These are phyloP conservation scores for Parotocinclus haroldoi DNA, from an alignment of 2,797 vertebrate genomes.

Conservation along the genomic window DNA sequence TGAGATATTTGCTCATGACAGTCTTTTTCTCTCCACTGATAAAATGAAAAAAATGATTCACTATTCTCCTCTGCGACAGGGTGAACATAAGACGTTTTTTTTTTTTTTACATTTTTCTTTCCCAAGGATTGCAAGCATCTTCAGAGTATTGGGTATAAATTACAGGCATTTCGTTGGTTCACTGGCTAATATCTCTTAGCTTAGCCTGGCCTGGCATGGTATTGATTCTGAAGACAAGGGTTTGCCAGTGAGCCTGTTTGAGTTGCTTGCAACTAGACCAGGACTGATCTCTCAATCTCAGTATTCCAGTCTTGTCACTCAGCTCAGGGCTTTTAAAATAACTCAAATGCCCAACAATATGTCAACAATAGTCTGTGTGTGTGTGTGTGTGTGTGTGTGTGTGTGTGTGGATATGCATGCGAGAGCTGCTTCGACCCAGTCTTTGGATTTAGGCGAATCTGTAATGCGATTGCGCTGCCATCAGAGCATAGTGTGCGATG, in stretches of 20 bases:
- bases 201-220: constrained; percentile 5
- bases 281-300: neutral
- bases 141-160: constrained; percentile 16
- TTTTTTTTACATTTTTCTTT: neutral
- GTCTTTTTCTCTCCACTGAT: constrained; percentile 20
- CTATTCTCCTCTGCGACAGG: constrained; percentile 18
- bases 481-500: constrained; percentile 46
- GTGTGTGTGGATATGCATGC: neutral
- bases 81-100: constrained; percentile 5
- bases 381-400: neutral
- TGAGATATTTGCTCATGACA: constrained; percentile 25
- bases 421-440: constrained; percentile 21
- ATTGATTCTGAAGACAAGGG: constrained; percentile 25
- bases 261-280: too few relatives aligned
- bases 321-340: neutral
- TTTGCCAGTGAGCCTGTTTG: neutral
- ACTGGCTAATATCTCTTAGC: constrained; percentile 31
- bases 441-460: constrained; percentile 15
- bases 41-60: constrained; percentile 24
- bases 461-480: constrained; percentile 39
- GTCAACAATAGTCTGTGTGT: neutral
- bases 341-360: constrained; percentile 7
- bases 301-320: neutral
- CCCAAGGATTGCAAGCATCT: constrained; percentile 21
- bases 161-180: constrained; percentile 16